Percentiles rank a stretch among this genome's conserved stretches.
Conservation (phyloP, 2,888 invertebrate genomes). For the Creontiades dilutus region DNA sequence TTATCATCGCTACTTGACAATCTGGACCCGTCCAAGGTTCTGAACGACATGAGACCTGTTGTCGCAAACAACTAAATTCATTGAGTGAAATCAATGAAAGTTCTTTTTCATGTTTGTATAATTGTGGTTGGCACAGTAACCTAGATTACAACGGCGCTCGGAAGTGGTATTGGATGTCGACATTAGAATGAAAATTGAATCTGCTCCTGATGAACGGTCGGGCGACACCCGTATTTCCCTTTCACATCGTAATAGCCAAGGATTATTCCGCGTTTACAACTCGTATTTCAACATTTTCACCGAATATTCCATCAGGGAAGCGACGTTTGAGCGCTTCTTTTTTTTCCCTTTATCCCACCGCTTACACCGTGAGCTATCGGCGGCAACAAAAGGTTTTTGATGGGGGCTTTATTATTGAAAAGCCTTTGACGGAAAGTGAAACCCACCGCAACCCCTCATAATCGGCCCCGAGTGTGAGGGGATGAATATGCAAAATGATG, state of each 20-base stretch:
- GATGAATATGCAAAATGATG: slow-evolving; percentile 29
- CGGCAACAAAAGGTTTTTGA: slow-evolving; percentile 19
- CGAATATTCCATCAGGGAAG: neutral
- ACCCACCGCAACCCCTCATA: slow-evolving; percentile 1
- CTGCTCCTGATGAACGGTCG: neutral
- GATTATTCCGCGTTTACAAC: slow-evolving; percentile 8
- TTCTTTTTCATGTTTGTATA: too few relatives aligned
- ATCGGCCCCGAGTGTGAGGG: neutral
- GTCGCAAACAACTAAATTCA: too few relatives aligned
- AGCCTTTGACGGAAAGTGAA: slow-evolving; percentile 39
- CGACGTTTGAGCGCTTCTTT: neutral
- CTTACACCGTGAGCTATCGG: neutral
- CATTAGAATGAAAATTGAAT: slow-evolving; percentile 5
- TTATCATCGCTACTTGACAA: too few relatives aligned
- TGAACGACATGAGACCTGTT: too few relatives aligned
- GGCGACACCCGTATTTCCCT: neutral
- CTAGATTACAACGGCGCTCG: neutral
- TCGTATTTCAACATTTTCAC: slow-evolving; percentile 9
- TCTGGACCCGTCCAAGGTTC: too few relatives aligned
- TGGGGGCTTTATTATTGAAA: neutral
- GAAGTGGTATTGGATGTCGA: neutral
- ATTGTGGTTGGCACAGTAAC: neutral
- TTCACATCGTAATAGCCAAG: neutral
- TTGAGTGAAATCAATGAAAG: too few relatives aligned
- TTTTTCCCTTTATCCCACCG: neutral